These are phyloP conservation scores for Scatophagus argus DNA, from an alignment of 2,113 vertebrate species.

Conservation along the genomic window DNA sequence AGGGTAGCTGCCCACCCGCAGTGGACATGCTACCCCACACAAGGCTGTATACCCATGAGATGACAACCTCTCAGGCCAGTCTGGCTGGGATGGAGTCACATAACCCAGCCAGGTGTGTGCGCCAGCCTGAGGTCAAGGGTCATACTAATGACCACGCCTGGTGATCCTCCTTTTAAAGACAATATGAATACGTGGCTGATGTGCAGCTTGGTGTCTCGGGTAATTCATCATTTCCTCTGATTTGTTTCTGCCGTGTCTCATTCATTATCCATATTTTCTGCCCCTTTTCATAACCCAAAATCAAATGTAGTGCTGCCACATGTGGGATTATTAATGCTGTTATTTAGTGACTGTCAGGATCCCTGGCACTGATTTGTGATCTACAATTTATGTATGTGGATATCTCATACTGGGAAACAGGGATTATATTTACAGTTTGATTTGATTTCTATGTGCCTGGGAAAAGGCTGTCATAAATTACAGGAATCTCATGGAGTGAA, in stretches of 20 bases:
- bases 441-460: slow-evolving; percentile 72
- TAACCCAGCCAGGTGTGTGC: slow-evolving; percentile 66
- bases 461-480: slow-evolving; percentile 75
- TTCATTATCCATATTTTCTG: slow-evolving; percentile 60
- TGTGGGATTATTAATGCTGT: slow-evolving; percentile 75
- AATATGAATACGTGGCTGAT: slow-evolving; percentile 27
- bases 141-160: slow-evolving; percentile 39
- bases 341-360: slow-evolving; percentile 77
- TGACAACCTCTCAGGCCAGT: slow-evolving; percentile 36
- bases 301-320: slow-evolving; percentile 70
- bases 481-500: slow-evolving; percentile 64
- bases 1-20: slow-evolving; percentile 51
- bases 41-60: slow-evolving; percentile 38
- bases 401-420: slow-evolving; percentile 72
- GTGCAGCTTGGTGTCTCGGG: slow-evolving; percentile 10
- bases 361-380: slow-evolving; percentile 71
- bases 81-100: slow-evolving; percentile 38
- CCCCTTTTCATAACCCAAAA: slow-evolving; percentile 70
- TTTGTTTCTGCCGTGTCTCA: slow-evolving; percentile 37
- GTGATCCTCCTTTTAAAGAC: slow-evolving; percentile 11
- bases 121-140: slow-evolving; percentile 61
- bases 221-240: slow-evolving; percentile 49
- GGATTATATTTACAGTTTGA: slow-evolving; percentile 77
- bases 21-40: slow-evolving; percentile 51
- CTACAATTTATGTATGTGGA: slow-evolving; percentile 48